phyloP scores from a whole-genome alignment of 2,888 invertebrate species.

The Rambutsinella grinnellia region DNA sequence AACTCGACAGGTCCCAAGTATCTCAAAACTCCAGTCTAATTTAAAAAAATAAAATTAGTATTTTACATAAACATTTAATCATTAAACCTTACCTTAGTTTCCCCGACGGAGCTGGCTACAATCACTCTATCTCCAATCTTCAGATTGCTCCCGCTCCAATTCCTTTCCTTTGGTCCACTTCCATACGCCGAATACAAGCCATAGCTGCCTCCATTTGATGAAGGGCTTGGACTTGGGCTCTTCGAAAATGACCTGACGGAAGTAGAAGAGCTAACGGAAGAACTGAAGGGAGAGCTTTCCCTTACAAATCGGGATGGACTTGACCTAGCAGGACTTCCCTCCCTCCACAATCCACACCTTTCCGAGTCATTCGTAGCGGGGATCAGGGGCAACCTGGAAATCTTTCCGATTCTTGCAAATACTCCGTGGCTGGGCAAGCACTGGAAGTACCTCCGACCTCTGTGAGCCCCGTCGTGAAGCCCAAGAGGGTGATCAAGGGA shows the following conservation, averaged over 20 bases:
- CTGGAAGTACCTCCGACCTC: constrained; percentile 92
- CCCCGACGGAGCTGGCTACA: constrained; percentile 82
- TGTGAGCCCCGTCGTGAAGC: constrained; percentile 96
- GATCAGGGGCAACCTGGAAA: constrained; percentile 80
- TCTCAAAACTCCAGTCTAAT: constrained; percentile 84
- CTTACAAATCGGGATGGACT: too few species aligned
- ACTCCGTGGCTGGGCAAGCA: constrained; percentile 92
- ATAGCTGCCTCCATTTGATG: not conserved
- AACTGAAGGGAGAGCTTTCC: constrained; percentile 15
- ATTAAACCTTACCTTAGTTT: too few species aligned
- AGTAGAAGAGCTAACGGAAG: constrained; percentile 1
- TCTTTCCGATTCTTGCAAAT: constrained; percentile 87
- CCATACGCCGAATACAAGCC: not conserved
- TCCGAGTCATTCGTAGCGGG: constrained; percentile 69
- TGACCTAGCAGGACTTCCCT: constrained; percentile 34
- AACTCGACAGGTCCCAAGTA: constrained; percentile 92
- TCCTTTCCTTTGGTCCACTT: not conserved
- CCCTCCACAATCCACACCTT: constrained; percentile 51
- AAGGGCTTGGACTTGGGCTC: constrained; percentile 34
- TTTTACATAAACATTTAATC: too few species aligned
- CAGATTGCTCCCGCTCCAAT: not conserved
- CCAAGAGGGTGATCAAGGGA: constrained; percentile 97
- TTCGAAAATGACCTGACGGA: constrained; percentile 3
- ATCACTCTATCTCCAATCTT: constrained; percentile 92
- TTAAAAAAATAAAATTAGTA: too few species aligned